These are phyloP conservation scores for Odontomyia ornata DNA, from an alignment of 2,888 invertebrate genomes.

Conservation along the genomic window DNA sequence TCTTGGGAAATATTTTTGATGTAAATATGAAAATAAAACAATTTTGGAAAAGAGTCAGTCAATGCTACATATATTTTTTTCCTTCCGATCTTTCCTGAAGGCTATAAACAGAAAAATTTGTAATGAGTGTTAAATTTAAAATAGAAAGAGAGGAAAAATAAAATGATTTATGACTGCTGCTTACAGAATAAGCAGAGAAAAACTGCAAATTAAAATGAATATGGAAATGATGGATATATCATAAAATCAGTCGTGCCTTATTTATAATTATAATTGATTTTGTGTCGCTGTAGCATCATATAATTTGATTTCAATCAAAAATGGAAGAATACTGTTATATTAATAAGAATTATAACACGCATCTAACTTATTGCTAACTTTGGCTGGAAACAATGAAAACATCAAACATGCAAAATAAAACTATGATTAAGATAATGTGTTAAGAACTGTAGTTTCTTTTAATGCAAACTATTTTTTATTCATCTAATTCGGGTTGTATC, in stretches of 20 bases:
- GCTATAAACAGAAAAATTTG: no score
- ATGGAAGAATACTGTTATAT: background rate
- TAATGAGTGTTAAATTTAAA: no score
- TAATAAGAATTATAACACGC: background rate
- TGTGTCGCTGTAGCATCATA: conserved; percentile 24
- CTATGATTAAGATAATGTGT: background rate
- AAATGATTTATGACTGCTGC: no score
- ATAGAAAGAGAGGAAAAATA: no score
- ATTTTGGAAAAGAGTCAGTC: no score
- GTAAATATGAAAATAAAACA: no score
- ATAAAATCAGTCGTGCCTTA: conserved; percentile 33
- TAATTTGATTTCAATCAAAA: background rate
- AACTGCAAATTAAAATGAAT: background rate
- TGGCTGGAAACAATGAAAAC: conserved; percentile 22
- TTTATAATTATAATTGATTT: conserved; percentile 25
- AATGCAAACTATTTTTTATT: no score
- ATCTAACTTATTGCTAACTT: conserved; percentile 28
- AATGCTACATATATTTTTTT: no score
- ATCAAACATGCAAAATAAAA: conserved; percentile 1
- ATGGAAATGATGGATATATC: conserved; percentile 7
- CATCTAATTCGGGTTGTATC: no score
- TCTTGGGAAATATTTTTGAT: no score
- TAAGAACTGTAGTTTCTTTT: background rate
- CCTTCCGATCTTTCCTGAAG: no score
- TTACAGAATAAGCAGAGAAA: no score